Evolutionary conservation across 2,113 vertebrate species (phyloP), one percentile per base, ranked within the genome.

Genomic region (Rhagologus leucostigma): DNA sequence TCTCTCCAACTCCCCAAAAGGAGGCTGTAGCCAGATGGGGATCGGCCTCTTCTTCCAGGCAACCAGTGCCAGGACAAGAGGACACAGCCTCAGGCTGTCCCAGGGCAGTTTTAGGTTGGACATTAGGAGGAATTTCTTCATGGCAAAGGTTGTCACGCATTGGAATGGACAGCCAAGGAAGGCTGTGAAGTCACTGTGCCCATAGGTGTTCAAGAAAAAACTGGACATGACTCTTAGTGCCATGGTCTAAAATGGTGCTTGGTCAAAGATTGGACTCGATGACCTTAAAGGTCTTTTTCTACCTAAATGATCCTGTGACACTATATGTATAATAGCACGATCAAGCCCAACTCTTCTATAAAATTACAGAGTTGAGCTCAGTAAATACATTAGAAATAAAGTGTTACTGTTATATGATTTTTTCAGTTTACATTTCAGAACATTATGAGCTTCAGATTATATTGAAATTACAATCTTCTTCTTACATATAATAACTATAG

Each of bases 381-480:
- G 47, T 78, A 86, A 87, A 89, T 37, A 42, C 8, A n/a, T 89
- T 56, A 47, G 30, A 90, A 93, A 71, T 41, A n/a, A 73, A 39
- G 2, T n/a, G 32, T 23, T 11, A 1, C 13, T 47, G 32, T 62
- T 53, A 26, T 9, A 16, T 52, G 8, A 41, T 46, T 20, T 80
- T 90, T 86, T 63, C 50, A 27, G 26, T 6, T 92, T 62, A 29
- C 2, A 5, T 81, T 87, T 89, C 47, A 81, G 42, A 86, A 46
- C 15, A 19, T 37, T 69, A 39, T 35, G 21, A 81, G 16, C 11
- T 90, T 80, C 13, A 60, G 37, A 37, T 57, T 16, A 13, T 52
- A 77, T 11, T 17, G 3, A 90, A 90, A 67, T 74, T 55, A 22
- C 46, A 56, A 42, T 32, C 26, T 42, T 52, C 11, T 76, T 79